phyloP scores from a whole-genome alignment of 2,888 invertebrate genomes.

The Chaitophorus viminalis region DNA sequence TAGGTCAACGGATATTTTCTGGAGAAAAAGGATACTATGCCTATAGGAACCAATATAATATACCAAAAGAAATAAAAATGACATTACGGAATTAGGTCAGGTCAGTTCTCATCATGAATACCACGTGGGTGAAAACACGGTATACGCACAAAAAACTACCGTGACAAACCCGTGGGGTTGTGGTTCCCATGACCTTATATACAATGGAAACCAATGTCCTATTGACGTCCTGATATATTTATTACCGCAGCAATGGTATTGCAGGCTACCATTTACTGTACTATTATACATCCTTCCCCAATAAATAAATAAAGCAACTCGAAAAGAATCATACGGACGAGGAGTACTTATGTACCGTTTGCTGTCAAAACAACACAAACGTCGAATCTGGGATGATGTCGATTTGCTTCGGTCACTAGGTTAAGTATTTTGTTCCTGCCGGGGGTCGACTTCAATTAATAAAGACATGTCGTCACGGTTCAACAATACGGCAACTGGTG shows the following conservation, averaged over 20 bases:
- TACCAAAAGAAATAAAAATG: slow-evolving; percentile 11
- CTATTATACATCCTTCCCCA: neutral
- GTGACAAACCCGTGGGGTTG: slow-evolving; percentile 50
- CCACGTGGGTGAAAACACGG: slow-evolving; percentile 17
- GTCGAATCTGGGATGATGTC: neutral
- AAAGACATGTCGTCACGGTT: slow-evolving; percentile 17
- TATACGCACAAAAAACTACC: slow-evolving; percentile 26
- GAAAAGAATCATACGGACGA: neutral
- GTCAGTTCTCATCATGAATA: slow-evolving; percentile 56
- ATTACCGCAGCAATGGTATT: slow-evolving; percentile 14
- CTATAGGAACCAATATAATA: neutral
- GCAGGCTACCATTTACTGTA: slow-evolving; percentile 42
- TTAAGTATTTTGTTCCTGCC: slow-evolving; percentile 42
- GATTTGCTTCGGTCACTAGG: slow-evolving; percentile 55
- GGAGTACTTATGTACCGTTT: neutral
- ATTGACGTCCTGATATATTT: slow-evolving; percentile 18
- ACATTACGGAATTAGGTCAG: slow-evolving; percentile 49
- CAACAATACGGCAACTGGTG: neutral
- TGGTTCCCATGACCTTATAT: slow-evolving; percentile 57
- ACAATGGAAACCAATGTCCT: slow-evolving; percentile 27
- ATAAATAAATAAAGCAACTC: slow-evolving; percentile 4
- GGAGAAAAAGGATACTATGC: slow-evolving; percentile 8
- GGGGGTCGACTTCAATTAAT: slow-evolving; percentile 33
- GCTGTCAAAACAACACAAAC: slow-evolving; percentile 34
- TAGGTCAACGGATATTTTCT: neutral